Base-by-base conservation (phyloP, 2,113 vertebrate genomes). In the Petroica traversi region DNA sequence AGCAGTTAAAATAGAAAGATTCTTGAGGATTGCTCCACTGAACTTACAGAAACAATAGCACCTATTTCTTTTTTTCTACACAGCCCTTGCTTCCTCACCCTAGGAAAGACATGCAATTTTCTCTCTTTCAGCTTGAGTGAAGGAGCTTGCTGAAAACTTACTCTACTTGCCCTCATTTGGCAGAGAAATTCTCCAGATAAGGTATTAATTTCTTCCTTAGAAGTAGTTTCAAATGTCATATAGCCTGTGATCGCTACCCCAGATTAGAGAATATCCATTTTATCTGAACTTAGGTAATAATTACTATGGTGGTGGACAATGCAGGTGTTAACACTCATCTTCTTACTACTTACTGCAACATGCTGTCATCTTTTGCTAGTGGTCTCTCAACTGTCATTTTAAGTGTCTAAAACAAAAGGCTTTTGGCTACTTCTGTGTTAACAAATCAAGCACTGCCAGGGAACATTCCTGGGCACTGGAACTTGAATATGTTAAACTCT, bases 391-490 rank as follows among this genome's bases (percentile, higher is more conserved):
- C 36, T 66, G 19, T 61, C 28, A 73, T 51, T 62, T 23, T 28
- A 73, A 48, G 25, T 10, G 19, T 78, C 33, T 71, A 58, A 71
- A 81, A 9, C 22, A 66, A 88, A 69, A 82, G 4, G 7, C 8
- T 74, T 81, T 81, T 52, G 24, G 28, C 31, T 85, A 16, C 13
- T 26, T 85, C 46, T 66, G 13, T 71, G 19, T 78, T 88, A 95
- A 85, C 6, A 93, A 74, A 82, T 40, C 19, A 85, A 66, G 14
- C 3, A 22, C 49, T 93, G 51, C 46, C 78, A 90, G 41, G 34
- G 64, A 90, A 78, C 46, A 67, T 90, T 90, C 81, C 81, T 86
- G 67, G 31, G 58, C 67, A 51, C 29, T 46, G 41, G 12, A 38
- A 84, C 9, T 34, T 33, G 19, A 74, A 63, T 17, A 52, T 36